Evolutionary conservation across 2,797 vertebrate genomes (phyloP), one percentile per base, ranked within the genome.

Genomic region (Pipistrellus kuhlii): DNA sequence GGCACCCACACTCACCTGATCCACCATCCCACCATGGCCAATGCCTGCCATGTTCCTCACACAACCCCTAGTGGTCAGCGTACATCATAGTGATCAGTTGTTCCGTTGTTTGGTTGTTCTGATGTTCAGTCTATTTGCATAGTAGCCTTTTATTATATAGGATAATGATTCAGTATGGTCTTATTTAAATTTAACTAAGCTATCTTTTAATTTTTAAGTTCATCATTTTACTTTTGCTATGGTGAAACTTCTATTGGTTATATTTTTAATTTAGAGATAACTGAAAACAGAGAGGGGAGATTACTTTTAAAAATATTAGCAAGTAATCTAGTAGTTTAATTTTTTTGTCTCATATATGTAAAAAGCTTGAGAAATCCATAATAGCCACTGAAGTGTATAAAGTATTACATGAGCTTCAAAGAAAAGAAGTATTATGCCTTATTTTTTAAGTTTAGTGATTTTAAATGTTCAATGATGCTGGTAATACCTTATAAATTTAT

Each of bases 331-430:
- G n/a, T 7, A 55, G 4, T 15, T 86, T 69, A 55, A 68, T 55
- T 92, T 90, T 90, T 75, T 90, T 75, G 20, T 35, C 48, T 94
- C 32, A 68, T 11, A 25, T 68, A 66, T 21, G 10, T 87, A 84
- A 92, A 80, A 83, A 75, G 62, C 4, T 83, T 0, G 66, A 71
- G 10, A 72, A 91, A 1, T n/a, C 48, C 27, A 30, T 88, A 87
- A 62, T 55, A 62, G 1, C 78, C 53, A 66, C 4, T 88, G 14
- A 89, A 44, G 7, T 62, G 3, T 46, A 48, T 91, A 82, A 92
- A 80, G 21, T 44, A n/a, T n/a, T 78, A 80, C 11, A 6, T 68
- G 10, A 91, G 1, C 18, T 44, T 95, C 30, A 81, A 93, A 35
- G 21, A 76, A 84, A 35, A 77, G 17, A 66, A n/a, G 5, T 20